These are phyloP conservation scores for Montipora capricornis DNA, from an alignment of 64 coral and sea anemone species.

Conservation along the genomic window DNA sequence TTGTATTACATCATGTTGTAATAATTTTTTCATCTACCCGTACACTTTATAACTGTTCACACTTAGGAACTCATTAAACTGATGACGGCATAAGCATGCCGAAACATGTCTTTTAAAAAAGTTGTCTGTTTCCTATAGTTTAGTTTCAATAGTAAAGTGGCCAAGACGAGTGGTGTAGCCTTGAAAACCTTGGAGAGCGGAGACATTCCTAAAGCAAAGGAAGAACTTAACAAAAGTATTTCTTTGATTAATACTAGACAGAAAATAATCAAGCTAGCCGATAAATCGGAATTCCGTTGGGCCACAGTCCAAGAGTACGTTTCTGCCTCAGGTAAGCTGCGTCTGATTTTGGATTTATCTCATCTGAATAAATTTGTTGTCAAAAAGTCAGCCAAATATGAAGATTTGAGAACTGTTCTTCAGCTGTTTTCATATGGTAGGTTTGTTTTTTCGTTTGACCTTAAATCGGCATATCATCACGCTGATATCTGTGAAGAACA, in stretches of 20 bases:
- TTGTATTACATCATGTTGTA: too few relatives aligned
- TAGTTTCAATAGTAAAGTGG: neutral
- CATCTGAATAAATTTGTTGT: neutral
- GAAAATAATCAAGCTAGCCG: neutral
- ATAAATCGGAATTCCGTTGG: neutral
- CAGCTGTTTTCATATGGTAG: neutral
- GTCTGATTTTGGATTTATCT: neutral
- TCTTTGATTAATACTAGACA: neutral
- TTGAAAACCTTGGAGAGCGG: neutral
- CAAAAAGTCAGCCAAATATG: neutral
- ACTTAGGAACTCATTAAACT: too few relatives aligned
- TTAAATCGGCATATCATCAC: slow-evolving; percentile 28
- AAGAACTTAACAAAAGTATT: slow-evolving; percentile 4
- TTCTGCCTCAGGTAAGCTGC: neutral
- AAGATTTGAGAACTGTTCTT: neutral
- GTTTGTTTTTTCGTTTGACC: neutral
- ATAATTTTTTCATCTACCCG: too few relatives aligned
- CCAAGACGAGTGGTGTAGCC: neutral
- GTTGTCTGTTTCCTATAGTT: neutral
- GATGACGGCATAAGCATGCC: too few relatives aligned
- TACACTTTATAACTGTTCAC: too few relatives aligned
- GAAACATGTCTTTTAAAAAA: too few relatives aligned
- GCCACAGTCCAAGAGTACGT: neutral
- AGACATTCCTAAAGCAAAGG: neutral
- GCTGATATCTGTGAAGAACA: slow-evolving; percentile 19